These are phyloP conservation scores for Drosophila nannoptera DNA, from an alignment of 1,140 invertebrate genomes.

Conservation along the genomic window DNA sequence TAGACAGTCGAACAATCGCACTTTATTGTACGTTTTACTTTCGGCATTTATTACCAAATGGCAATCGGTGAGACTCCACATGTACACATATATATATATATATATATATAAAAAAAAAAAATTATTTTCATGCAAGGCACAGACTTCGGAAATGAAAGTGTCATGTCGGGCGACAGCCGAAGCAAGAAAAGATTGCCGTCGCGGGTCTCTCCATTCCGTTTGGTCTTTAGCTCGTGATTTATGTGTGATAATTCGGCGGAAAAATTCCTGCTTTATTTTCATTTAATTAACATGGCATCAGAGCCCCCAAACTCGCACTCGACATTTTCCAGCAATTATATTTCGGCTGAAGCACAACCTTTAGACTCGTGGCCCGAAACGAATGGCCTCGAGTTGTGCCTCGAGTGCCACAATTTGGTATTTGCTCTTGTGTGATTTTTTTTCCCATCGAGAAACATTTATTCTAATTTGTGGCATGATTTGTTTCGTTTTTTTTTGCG, in stretches of 20 bases:
- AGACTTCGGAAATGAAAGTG: conserved; percentile 77
- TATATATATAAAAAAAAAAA: conserved; percentile 31
- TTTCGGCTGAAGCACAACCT: conserved; percentile 20
- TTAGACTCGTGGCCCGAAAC: conserved; percentile 49
- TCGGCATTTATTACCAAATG: conserved; percentile 39
- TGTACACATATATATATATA: too few relatives aligned
- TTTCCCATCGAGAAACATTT: conserved; percentile 58
- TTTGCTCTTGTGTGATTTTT: conserved; percentile 32
- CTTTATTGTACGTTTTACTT: conserved; percentile 48
- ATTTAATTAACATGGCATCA: conserved; percentile 55
- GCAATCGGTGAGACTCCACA: too few relatives aligned
- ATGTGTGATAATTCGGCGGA: conserved; percentile 69
- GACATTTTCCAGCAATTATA: conserved; percentile 61
- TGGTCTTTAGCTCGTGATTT: conserved; percentile 48
- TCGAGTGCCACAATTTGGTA: conserved; percentile 52
- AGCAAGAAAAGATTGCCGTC: conserved; percentile 42
- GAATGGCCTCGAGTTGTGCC: conserved; percentile 58
- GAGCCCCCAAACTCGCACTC: conserved; percentile 26
- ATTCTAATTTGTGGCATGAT: conserved; percentile 69
- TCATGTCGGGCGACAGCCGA: conserved; percentile 62
- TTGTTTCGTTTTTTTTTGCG: conserved; percentile 47
- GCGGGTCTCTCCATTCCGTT: conserved; percentile 9
- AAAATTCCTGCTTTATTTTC: conserved; percentile 60
- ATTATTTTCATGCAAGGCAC: conserved; percentile 69
- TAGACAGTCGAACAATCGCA: conserved; percentile 54